A percentile compares a stretch with the other conserved stretches of the same genome.
Evolutionary conservation across 1,140 invertebrate species (phyloP).

Genomic region (Dreissena rostriformis): DNA sequence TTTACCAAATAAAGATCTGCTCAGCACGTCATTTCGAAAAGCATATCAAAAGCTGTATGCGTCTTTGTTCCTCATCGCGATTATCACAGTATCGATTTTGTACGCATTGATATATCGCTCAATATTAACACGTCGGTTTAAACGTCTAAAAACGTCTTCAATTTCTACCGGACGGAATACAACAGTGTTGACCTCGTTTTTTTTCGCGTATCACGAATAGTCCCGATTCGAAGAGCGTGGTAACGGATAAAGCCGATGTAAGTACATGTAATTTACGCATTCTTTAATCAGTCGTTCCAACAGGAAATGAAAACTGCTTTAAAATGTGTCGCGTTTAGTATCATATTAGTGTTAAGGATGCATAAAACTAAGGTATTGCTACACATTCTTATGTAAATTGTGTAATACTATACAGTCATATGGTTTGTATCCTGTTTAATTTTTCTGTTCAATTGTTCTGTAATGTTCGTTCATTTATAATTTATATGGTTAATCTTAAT

Average conservation of each 20-base stretch:
- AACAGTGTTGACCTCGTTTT: conserved; percentile 7
- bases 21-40: conserved; percentile 57
- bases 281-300: conserved; percentile 79
- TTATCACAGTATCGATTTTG: conserved; percentile 70
- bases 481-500: too few species aligned
- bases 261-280: conserved; percentile 74
- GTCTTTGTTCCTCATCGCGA: conserved; percentile 71
- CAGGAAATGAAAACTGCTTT: conserved; percentile 75
- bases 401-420: too few species aligned
- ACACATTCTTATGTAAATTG: too few species aligned
- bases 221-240: conserved; percentile 10
- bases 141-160: conserved; percentile 54
- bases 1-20: conserved; percentile 52
- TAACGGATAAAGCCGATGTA: neutral
- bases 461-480: too few species aligned
- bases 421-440: too few species aligned
- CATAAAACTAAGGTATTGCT: too few species aligned
- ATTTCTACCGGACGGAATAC: conserved; percentile 33
- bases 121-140: conserved; percentile 62
- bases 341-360: too few species aligned
- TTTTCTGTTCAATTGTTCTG: too few species aligned
- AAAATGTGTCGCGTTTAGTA: conserved; percentile 51
- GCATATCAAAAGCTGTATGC: conserved; percentile 72
- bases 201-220: conserved; percentile 25
- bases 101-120: conserved; percentile 75